Evolutionary conservation across 1,140 invertebrate genomes (phyloP).

Genomic region (Neodiprion virginianus): DNA sequence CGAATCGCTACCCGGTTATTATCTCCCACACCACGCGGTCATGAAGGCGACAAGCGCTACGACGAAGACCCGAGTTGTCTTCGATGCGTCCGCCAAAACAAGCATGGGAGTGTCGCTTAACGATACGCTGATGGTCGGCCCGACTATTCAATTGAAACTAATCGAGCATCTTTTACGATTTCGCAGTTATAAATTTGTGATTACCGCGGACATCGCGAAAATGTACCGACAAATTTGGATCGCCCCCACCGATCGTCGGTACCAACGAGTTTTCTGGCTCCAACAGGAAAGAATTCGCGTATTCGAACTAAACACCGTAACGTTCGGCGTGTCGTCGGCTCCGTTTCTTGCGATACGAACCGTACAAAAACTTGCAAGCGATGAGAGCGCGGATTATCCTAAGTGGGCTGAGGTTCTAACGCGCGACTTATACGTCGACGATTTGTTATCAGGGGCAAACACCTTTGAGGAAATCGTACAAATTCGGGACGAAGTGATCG

Average conservation of each 20-base stretch:
- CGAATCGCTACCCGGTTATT: conserved; percentile 8
- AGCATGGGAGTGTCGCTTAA: conserved; percentile 24
- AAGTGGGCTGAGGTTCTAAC: conserved; percentile 33
- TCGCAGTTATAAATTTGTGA: conserved; percentile 34
- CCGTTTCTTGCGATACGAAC: conserved; percentile 49
- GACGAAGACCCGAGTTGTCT: conserved; percentile 32
- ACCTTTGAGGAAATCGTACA: conserved; percentile 40
- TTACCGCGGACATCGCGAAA: conserved; percentile 47
- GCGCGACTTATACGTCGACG: conserved; percentile 56
- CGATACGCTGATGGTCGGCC: conserved; percentile 25
- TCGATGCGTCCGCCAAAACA: conserved; percentile 26
- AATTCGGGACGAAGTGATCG: conserved; percentile 30
- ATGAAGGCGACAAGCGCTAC: conserved; percentile 28
- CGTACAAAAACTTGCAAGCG: conserved; percentile 42
- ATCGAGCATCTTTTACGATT: conserved; percentile 41
- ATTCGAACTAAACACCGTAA: conserved; percentile 35
- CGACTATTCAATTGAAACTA: conserved; percentile 20
- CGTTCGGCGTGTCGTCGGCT: conserved; percentile 46
- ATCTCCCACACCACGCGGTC: conserved; percentile 32
- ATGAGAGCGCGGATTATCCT: conserved; percentile 34
- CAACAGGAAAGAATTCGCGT: neutral
- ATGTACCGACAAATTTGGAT: conserved; percentile 52
- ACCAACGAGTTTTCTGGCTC: conserved; percentile 18
- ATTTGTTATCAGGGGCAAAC: conserved; percentile 50
- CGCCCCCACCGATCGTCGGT: conserved; percentile 22